A percentile compares a stretch with the other conserved stretches of the same genome.
Evolutionary conservation across 2,797 vertebrate genomes (phyloP).

Genomic region (Odontamblyopus rebecca): DNA sequence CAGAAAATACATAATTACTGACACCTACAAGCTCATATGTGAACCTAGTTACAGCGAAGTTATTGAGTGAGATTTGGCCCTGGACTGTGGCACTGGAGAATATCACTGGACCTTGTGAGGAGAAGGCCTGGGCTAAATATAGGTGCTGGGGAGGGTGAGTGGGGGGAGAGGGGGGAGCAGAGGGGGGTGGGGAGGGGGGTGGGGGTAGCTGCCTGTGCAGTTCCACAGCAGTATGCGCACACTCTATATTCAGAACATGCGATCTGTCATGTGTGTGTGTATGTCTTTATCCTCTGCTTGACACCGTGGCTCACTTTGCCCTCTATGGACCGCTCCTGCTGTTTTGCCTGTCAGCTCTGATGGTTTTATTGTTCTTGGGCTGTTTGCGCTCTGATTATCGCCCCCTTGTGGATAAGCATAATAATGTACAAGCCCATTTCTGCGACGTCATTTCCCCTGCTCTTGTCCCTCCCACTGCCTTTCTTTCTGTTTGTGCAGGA

Average conservation of each 20-base stretch:
- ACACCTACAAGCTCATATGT: not conserved
- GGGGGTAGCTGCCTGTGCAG: conserved; percentile 42
- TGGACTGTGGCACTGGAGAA: conserved; percentile 50
- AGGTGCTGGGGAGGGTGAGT: conserved; percentile 29
- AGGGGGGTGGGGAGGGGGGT: no score
- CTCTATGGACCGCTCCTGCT: conserved; percentile 64
- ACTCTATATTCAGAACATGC: conserved; percentile 74
- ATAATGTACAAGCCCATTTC: conserved; percentile 6
- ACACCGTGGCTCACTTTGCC: conserved; percentile 71
- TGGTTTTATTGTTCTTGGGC: conserved; percentile 61
- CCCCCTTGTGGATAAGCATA: conserved; percentile 71
- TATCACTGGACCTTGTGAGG: conserved; percentile 43
- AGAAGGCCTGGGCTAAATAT: conserved; percentile 68
- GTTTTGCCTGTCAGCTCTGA: conserved; percentile 63
- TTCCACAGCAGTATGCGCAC: conserved; percentile 52
- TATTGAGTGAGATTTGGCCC: conserved; percentile 25
- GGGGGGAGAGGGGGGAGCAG: conserved; percentile 32
- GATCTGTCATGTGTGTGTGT: conserved; percentile 70
- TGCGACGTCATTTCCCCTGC: conserved; percentile 29
- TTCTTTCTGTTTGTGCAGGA: conserved; percentile 46
- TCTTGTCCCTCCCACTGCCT: conserved; percentile 12
- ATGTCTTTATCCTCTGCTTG: conserved; percentile 71
- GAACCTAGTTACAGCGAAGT: not conserved
- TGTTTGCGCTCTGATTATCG: conserved; percentile 38
- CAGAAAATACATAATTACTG: not conserved